These are phyloP conservation scores for Lepus europaeus DNA, from an alignment of 2,113 vertebrate species.

Conservation along the genomic window DNA sequence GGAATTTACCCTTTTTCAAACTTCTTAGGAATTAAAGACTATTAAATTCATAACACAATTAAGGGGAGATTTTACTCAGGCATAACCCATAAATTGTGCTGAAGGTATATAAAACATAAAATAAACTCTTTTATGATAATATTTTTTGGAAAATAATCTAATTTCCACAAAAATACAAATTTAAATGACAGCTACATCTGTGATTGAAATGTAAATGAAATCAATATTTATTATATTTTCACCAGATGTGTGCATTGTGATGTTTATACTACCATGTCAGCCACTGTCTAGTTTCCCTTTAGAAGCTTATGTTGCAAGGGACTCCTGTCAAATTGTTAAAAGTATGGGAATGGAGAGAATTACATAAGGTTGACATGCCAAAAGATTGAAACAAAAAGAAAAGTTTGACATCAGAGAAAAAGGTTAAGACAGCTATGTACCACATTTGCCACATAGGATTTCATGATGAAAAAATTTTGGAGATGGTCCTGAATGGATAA, in stretches of 20 bases:
- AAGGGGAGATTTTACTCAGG: background rate
- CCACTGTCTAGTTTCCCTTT: background rate
- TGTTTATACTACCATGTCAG: background rate
- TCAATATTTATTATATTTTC: background rate
- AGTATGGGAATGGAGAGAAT: background rate
- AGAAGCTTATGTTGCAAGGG: background rate
- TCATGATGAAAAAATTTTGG: background rate
- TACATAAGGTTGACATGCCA: background rate
- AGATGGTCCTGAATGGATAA: background rate
- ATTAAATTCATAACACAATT: background rate
- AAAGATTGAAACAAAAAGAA: slow-evolving; percentile 6
- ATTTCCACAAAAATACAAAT: background rate
- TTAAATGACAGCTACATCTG: background rate
- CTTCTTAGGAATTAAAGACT: background rate
- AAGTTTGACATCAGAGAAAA: background rate
- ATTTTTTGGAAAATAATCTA: background rate
- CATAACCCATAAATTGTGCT: background rate
- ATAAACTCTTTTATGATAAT: background rate
- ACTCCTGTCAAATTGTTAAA: background rate
- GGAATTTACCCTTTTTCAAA: background rate
- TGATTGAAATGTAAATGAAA: background rate
- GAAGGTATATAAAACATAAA: background rate
- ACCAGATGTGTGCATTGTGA: background rate
- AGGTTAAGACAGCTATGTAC: background rate
- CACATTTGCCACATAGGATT: background rate